Conservation (phyloP, 2,888 invertebrate genomes). For the Drosophila neutralis region DNA sequence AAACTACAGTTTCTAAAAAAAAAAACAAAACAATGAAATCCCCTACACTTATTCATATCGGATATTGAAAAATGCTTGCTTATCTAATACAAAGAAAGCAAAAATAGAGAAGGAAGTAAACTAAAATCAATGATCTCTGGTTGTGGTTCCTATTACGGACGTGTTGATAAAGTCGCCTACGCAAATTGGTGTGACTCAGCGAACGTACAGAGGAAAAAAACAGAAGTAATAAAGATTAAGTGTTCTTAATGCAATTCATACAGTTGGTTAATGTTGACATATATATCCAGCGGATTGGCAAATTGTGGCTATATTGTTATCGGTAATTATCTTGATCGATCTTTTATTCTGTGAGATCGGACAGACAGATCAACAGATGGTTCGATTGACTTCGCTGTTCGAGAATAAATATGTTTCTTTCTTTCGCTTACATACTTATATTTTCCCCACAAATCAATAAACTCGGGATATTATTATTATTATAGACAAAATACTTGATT, state of each 20-base stretch:
- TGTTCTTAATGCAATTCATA: background rate
- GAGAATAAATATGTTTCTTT: background rate
- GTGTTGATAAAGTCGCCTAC: background rate
- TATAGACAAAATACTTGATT: background rate
- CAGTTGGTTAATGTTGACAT: too few species aligned
- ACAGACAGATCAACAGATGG: background rate
- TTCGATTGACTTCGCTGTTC: background rate
- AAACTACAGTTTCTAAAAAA: background rate
- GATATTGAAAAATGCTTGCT: constrained; percentile 11
- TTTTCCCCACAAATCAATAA: background rate
- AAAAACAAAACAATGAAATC: background rate
- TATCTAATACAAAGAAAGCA: constrained; percentile 22
- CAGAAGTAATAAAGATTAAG: background rate
- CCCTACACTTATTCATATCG: constrained; percentile 20
- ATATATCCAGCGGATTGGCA: too few species aligned
- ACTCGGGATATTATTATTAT: background rate
- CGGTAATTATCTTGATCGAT: background rate
- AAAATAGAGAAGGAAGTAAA: background rate
- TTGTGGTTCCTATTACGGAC: constrained; percentile 20
- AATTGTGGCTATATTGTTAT: background rate
- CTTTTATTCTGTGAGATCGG: background rate
- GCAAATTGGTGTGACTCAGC: constrained; percentile 33
- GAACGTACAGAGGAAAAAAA: background rate
- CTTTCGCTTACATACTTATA: too few species aligned
- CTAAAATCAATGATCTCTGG: constrained; percentile 3